Percentiles rank a stretch among this genome's conserved stretches.
phyloP scores from a whole-genome alignment of 2,797 vertebrate genomes.

The Leptodactylus fallax region DNA sequence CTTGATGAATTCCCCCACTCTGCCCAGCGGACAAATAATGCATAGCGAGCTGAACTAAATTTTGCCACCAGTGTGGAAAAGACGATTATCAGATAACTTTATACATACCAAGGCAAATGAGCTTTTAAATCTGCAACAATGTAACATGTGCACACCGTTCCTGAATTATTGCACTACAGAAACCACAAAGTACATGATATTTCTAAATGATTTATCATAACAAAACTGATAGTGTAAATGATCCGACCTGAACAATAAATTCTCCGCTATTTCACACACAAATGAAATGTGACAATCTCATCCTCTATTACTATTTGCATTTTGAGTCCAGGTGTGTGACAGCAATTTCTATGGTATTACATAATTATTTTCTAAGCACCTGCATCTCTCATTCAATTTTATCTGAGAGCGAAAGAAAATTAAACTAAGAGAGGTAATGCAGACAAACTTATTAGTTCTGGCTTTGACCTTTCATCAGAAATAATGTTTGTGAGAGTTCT shows the following conservation, averaged over 20 bases:
- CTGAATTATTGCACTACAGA: not conserved
- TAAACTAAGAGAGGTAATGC: not conserved
- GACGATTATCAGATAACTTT: not conserved
- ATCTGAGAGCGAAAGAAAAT: conserved; percentile 8
- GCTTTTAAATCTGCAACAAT: not conserved
- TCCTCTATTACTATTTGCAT: conserved; percentile 22
- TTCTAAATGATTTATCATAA: not conserved
- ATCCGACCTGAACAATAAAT: not conserved
- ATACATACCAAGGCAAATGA: not conserved
- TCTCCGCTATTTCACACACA: not conserved
- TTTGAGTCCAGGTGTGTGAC: conserved; percentile 26
- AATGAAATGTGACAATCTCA: conserved; percentile 33
- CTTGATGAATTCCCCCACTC: too few species aligned
- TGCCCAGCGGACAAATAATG: not conserved
- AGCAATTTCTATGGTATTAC: conserved; percentile 4
- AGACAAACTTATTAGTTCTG: not conserved
- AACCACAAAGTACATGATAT: not conserved
- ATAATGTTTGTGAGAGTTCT: not conserved
- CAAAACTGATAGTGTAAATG: not conserved
- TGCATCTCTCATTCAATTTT: conserved; percentile 18
- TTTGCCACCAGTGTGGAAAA: not conserved
- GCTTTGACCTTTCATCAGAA: conserved; percentile 1
- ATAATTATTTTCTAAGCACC: conserved; percentile 29
- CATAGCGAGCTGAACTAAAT: not conserved
- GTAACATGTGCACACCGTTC: not conserved